Evolutionary conservation across 1,140 invertebrate genomes (phyloP).

Genomic region (Tetragonula clypearis): DNA sequence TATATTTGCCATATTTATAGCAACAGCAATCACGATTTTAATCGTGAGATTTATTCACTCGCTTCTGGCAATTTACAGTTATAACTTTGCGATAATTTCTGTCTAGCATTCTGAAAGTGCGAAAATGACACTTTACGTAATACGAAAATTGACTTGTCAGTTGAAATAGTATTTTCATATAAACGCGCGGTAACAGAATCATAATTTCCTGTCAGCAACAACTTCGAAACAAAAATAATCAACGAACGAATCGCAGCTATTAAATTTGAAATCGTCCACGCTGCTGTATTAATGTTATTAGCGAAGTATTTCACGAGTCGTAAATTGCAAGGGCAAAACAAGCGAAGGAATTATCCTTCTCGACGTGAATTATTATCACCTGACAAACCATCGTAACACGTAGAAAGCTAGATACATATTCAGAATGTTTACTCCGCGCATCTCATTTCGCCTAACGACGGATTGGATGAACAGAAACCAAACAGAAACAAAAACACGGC

Average conservation of each 20-base stretch:
- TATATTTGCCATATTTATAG: not conserved
- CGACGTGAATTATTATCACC: no score
- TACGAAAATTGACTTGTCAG: not conserved
- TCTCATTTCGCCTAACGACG: not conserved
- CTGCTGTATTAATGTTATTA: not conserved
- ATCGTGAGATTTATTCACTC: not conserved
- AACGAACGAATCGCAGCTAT: not conserved
- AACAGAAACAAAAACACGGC: not conserved
- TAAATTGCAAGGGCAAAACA: not conserved
- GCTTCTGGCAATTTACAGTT: not conserved
- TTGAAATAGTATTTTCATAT: not conserved
- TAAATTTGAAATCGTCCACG: not conserved
- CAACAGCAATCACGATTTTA: not conserved
- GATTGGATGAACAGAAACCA: not conserved
- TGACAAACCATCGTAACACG: no score
- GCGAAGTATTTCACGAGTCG: not conserved
- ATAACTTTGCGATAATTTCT: not conserved
- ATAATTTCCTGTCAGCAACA: not conserved
- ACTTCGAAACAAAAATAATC: not conserved
- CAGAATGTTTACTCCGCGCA: no score
- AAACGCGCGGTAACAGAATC: not conserved
- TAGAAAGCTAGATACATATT: no score
- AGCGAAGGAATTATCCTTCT: no score
- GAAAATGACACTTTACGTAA: not conserved
- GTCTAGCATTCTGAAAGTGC: not conserved